Evolutionary conservation across 64 coral and sea anemone species (phyloP).

Genomic region (Porites lutea): DNA sequence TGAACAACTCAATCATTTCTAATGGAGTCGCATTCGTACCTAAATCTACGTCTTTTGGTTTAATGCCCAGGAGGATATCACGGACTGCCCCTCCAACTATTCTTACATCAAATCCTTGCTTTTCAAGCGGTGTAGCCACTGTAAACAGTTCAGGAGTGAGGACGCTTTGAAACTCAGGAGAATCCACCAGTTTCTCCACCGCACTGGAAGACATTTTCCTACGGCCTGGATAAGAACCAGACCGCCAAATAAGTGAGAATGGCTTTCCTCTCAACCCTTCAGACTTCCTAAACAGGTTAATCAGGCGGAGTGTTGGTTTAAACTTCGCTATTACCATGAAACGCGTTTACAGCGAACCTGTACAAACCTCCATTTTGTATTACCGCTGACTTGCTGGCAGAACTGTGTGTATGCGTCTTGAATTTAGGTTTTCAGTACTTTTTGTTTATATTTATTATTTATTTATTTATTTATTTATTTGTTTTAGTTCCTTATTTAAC

Average conservation of each 20-base stretch:
- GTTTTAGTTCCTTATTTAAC: too few relatives aligned
- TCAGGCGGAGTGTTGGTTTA: not conserved
- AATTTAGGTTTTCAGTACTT: not conserved
- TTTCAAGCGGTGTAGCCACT: constrained; percentile 66
- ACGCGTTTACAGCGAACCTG: not conserved
- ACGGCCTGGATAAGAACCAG: not conserved
- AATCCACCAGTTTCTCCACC: constrained; percentile 40
- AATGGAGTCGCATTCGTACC: constrained; percentile 90
- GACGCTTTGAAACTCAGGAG: constrained; percentile 65
- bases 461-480: too few relatives aligned
- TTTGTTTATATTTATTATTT: too few relatives aligned
- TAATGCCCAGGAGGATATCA: constrained; percentile 76
- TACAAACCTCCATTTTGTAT: not conserved
- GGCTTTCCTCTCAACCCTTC: not conserved
- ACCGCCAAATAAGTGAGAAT: not conserved
- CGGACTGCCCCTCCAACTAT: constrained; percentile 94
- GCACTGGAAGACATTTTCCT: constrained; percentile 5
- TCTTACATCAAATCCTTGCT: constrained; percentile 81
- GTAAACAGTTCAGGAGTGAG: constrained; percentile 84
- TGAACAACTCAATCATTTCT: constrained; percentile 90
- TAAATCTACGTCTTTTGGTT: constrained; percentile 91
- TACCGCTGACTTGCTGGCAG: not conserved
- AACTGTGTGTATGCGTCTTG: not conserved
- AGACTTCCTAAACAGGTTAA: not conserved
- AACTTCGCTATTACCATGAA: not conserved